A percentile compares a stretch with the other conserved stretches of the same genome.
phyloP scores from a whole-genome alignment of 2,113 vertebrate genomes.

The Scomber scombrus region DNA sequence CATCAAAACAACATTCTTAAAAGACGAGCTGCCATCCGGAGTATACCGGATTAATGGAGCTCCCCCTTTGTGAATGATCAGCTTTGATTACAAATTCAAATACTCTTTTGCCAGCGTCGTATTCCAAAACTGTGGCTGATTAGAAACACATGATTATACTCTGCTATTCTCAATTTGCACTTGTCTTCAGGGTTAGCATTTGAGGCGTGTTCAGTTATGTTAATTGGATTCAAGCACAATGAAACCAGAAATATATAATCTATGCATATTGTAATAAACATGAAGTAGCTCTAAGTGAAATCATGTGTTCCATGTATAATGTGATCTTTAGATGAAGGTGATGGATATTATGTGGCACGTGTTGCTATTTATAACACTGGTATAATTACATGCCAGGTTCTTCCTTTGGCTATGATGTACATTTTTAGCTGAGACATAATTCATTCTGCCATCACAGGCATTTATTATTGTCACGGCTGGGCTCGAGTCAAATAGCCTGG shows the following conservation, averaged over 20 bases:
- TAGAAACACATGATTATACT: constrained; percentile 29
- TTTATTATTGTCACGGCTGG: constrained; percentile 67
- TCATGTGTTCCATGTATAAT: constrained; percentile 39
- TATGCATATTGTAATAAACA: constrained; percentile 13
- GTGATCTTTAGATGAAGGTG: constrained; percentile 46
- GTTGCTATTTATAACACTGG: constrained; percentile 70
- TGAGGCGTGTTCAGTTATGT: constrained; percentile 12
- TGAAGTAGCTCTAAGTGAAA: constrained; percentile 25
- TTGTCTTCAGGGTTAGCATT: constrained; percentile 13
- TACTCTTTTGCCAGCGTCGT: constrained; percentile 9
- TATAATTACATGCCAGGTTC: constrained; percentile 75
- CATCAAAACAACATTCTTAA: constrained; percentile 59
- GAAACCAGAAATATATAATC: constrained; percentile 24
- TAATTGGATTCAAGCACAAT: constrained; percentile 34
- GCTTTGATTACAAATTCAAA: constrained; percentile 67
- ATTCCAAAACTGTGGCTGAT: constrained; percentile 34
- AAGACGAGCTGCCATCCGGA: constrained; percentile 43
- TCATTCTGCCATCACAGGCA: constrained; percentile 66
- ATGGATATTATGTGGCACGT: constrained; percentile 38
- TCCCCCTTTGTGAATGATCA: constrained; percentile 47
- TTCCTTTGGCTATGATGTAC: constrained; percentile 70
- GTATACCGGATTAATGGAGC: constrained; percentile 58
- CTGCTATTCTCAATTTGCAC: constrained; percentile 3
- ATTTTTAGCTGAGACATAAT: constrained; percentile 72
- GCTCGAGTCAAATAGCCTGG: constrained; percentile 54